Evolutionary conservation across 2,888 invertebrate species (phyloP).

Genomic region (Operophtera brumata): DNA sequence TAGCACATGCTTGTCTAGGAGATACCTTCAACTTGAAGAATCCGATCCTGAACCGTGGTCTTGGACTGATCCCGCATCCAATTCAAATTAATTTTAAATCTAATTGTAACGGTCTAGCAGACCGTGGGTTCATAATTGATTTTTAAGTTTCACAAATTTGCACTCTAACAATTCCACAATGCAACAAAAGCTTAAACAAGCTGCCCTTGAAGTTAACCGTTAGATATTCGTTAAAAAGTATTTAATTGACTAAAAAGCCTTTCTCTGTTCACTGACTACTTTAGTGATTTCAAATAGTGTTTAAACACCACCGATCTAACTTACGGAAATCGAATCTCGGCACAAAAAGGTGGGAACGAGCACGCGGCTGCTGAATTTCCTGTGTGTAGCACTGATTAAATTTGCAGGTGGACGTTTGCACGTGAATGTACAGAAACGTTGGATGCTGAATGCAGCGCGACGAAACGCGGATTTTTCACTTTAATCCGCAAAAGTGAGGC

Average conservation of each 20-base stretch:
- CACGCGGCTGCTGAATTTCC: conserved; percentile 28
- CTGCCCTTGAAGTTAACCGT: too few relatives aligned
- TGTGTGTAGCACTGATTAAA: conserved; percentile 40
- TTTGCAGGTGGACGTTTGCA: conserved; percentile 40
- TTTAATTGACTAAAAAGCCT: background rate
- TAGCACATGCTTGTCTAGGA: too few relatives aligned
- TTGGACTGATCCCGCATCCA: too few relatives aligned
- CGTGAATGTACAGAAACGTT: conserved; percentile 23
- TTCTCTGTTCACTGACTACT: background rate
- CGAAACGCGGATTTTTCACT: conserved; percentile 21
- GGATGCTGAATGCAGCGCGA: conserved; percentile 21
- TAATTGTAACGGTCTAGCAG: too few relatives aligned
- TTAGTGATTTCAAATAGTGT: background rate
- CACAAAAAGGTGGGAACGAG: conserved; percentile 36
- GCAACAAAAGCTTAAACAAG: too few relatives aligned
- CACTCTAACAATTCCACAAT: too few relatives aligned
- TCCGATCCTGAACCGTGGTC: too few relatives aligned
- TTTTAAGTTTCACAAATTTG: too few relatives aligned
- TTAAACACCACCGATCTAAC: conserved; percentile 20
- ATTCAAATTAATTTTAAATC: too few relatives aligned
- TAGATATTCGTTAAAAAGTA: background rate
- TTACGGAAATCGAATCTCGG: conserved; percentile 33
- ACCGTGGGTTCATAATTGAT: too few relatives aligned
- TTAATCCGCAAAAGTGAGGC: background rate
- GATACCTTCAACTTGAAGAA: too few relatives aligned